These are phyloP conservation scores for Salticus scenicus DNA, from an alignment of 2,888 invertebrate genomes.

Conservation along the genomic window DNA sequence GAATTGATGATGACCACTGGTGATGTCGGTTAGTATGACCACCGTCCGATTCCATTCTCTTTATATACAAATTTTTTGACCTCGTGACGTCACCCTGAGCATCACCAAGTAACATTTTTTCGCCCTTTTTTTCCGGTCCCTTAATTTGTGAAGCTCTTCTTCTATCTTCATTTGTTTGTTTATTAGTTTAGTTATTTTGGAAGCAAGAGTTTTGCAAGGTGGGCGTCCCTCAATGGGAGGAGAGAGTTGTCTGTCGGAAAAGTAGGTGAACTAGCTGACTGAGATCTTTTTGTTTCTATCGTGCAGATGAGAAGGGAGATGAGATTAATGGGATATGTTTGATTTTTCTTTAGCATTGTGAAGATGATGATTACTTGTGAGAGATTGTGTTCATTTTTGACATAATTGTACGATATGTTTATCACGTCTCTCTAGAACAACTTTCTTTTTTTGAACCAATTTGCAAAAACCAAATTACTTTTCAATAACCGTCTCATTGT, in stretches of 20 bases:
- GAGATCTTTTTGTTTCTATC: neutral
- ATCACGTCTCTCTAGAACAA: no score
- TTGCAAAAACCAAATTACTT: no score
- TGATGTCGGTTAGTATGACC: neutral
- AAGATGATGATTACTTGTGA: no score
- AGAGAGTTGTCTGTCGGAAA: neutral
- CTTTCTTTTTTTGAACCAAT: no score
- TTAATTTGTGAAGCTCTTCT: neutral
- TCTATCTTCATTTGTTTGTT: neutral
- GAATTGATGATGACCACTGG: neutral
- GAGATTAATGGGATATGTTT: neutral
- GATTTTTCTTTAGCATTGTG: neutral
- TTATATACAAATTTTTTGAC: neutral
- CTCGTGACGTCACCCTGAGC: conserved; percentile 1
- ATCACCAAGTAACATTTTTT: neutral
- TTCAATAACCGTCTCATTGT: no score
- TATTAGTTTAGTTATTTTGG: no score
- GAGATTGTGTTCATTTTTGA: no score
- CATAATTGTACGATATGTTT: no score
- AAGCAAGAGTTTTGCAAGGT: neutral
- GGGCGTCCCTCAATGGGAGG: neutral
- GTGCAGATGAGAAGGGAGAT: neutral
- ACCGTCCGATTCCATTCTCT: neutral
- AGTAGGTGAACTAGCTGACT: neutral
- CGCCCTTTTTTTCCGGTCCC: conserved; percentile 7